Evolutionary conservation across 2,888 invertebrate species (phyloP).

Genomic region (Abscondita cerata): DNA sequence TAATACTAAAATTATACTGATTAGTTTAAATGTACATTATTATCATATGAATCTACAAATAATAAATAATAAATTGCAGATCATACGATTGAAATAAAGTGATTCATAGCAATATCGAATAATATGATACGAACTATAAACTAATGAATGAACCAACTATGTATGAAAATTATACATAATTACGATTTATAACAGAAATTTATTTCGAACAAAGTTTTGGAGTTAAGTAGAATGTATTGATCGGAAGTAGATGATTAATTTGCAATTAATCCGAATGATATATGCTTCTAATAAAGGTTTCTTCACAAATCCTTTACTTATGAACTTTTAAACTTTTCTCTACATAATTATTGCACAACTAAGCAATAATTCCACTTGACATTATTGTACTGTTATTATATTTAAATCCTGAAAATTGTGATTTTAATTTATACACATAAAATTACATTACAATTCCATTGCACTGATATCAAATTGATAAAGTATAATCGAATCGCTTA

Average conservation of each 20-base stretch:
- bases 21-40: too few species aligned
- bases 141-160: too few species aligned
- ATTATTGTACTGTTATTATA: too few species aligned
- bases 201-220: constrained; percentile 1
- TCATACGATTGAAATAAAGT: too few species aligned
- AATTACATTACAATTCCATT: constrained; percentile 21
- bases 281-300: constrained; percentile 9
- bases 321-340: constrained; percentile 21
- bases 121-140: too few species aligned
- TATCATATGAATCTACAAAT: too few species aligned
- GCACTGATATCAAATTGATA: constrained; percentile 27
- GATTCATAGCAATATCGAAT: too few species aligned
- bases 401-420: too few species aligned
- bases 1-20: too few species aligned
- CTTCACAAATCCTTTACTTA: constrained; percentile 24
- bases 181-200: not conserved
- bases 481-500: constrained; percentile 16
- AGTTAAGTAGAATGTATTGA: constrained; percentile 17
- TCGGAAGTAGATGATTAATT: constrained; percentile 1
- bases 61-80: too few species aligned
- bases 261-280: constrained; percentile 3
- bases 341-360: constrained; percentile 27
- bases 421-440: too few species aligned
- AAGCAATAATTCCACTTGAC: constrained; percentile 15
- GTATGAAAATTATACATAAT: too few species aligned